Conservation (phyloP, 2,797 vertebrate genomes). For the Coccyzus lansbergi region DNA sequence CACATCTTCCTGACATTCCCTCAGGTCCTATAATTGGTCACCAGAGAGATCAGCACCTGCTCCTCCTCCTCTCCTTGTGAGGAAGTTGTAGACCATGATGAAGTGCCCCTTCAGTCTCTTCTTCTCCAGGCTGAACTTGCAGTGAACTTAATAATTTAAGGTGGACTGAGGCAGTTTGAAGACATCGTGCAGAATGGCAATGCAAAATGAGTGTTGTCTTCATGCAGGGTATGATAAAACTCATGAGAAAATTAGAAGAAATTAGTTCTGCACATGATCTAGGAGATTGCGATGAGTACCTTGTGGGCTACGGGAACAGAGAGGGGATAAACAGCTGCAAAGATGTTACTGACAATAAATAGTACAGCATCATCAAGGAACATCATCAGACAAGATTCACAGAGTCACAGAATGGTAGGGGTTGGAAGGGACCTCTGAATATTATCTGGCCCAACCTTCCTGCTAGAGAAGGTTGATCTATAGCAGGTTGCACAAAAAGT, state of each 20-base stretch:
- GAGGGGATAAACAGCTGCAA: not conserved
- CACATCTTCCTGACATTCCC: too few species aligned
- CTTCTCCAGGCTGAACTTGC: not conserved
- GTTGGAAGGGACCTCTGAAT: too few species aligned
- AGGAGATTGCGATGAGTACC: not conserved
- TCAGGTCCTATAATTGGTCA: too few species aligned
- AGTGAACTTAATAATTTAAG: not conserved
- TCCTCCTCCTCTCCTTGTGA: too few species aligned
- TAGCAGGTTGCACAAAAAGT: too few species aligned
- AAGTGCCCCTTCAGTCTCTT: too few species aligned
- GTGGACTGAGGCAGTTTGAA: not conserved
- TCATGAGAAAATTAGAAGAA: not conserved
- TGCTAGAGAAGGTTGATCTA: too few species aligned
- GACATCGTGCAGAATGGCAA: not conserved
- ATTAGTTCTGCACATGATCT: not conserved
- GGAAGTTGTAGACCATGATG: too few species aligned
- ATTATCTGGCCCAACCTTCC: too few species aligned
- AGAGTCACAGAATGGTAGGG: too few species aligned
- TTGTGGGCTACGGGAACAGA: not conserved
- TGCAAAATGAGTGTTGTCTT: not conserved
- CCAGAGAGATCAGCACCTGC: too few species aligned
- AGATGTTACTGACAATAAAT: not conserved
- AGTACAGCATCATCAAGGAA: not conserved
- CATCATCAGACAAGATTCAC: not conserved
- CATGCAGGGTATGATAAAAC: not conserved